phyloP scores from a whole-genome alignment of 2,113 vertebrate species.

The Hypocryptadius cinnamomeus region DNA sequence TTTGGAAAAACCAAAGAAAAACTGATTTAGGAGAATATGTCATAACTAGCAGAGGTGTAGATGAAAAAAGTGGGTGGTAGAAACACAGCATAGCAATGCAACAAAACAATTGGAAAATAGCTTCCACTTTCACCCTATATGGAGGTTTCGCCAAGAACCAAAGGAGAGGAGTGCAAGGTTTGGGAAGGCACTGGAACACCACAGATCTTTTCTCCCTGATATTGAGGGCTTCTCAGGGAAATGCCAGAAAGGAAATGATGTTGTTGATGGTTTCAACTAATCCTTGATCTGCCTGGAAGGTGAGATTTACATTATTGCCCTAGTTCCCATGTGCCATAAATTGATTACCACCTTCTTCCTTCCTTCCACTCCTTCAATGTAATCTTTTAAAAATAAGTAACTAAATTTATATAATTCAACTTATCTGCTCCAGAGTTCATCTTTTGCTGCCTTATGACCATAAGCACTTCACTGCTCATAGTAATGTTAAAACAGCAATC shows the following conservation, averaged over 20 bases:
- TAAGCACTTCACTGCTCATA: background rate
- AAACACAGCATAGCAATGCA: background rate
- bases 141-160: background rate
- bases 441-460: background rate
- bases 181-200: background rate
- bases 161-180: background rate
- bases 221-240: background rate
- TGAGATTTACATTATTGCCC: background rate
- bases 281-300: background rate
- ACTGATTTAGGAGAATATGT: background rate
- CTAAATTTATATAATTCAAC: background rate
- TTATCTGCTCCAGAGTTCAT: background rate
- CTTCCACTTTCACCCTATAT: background rate
- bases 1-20: background rate
- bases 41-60: background rate
- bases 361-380: background rate
- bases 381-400: background rate
- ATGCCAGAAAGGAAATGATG: rapidly evolving
- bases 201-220: background rate
- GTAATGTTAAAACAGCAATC: background rate
- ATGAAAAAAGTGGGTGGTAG: background rate
- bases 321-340: background rate
- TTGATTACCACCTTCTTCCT: background rate
- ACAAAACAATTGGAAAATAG: background rate
- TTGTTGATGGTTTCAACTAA: background rate